Conservation (phyloP, 2,113 vertebrate species). For the Myotis yumanensis region DNA sequence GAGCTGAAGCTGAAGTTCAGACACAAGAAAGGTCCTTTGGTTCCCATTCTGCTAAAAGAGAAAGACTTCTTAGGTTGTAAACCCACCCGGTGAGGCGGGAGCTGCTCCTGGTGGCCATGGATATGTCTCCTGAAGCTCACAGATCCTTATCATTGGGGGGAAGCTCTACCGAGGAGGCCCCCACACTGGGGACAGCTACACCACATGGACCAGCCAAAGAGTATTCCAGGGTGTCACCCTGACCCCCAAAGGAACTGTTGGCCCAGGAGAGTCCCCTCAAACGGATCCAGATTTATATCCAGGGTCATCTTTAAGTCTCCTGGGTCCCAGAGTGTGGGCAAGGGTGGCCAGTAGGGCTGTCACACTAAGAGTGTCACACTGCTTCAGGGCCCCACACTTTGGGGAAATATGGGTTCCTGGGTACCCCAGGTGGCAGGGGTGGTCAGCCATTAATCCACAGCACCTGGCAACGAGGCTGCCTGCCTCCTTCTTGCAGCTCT, state of each 20-base stretch:
- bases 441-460: not conserved
- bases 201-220: not conserved
- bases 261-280: not conserved
- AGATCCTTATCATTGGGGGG: not conserved
- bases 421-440: not conserved
- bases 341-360: not conserved
- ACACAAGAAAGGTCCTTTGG: not conserved
- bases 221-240: not conserved
- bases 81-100: not conserved
- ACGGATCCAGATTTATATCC: not conserved
- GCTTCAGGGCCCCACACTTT: not conserved
- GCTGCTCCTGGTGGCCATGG: not conserved
- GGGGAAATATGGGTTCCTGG: not conserved
- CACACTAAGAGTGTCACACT: not conserved
- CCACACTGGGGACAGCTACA: not conserved
- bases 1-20: not conserved
- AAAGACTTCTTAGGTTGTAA: not conserved
- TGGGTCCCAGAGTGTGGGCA: not conserved
- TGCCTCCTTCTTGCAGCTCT: not conserved
- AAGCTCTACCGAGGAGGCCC: rapidly evolving
- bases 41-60: not conserved
- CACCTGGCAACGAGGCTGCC: not conserved
- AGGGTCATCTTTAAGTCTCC: not conserved
- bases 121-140: not conserved
- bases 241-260: not conserved